These are phyloP conservation scores for Malurus splendens DNA, from an alignment of 2,797 vertebrate species.

Conservation along the genomic window DNA sequence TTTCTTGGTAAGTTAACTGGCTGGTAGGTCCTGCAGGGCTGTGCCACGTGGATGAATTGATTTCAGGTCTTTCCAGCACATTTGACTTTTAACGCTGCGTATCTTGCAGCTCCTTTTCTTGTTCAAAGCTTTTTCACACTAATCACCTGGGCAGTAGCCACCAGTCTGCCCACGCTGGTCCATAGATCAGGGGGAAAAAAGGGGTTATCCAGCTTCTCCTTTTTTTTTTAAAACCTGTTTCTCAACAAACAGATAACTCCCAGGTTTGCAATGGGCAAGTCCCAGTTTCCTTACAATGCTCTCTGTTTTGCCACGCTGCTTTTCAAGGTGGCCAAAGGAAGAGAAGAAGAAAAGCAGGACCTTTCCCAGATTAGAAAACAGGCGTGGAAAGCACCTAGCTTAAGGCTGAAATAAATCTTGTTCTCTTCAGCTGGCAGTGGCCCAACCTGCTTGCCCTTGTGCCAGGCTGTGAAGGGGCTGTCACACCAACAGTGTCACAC, in stretches of 20 bases:
- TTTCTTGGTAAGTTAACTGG: background rate
- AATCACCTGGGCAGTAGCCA: background rate
- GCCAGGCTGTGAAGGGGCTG: background rate
- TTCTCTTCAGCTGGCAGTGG: background rate
- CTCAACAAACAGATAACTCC: background rate
- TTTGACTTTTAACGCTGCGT: background rate
- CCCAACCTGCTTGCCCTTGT: background rate
- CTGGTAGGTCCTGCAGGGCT: background rate
- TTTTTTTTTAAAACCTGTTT: background rate
- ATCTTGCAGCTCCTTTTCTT: background rate
- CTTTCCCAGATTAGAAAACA: background rate
- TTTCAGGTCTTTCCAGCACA: background rate
- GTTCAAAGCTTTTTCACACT: background rate
- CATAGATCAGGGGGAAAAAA: background rate
- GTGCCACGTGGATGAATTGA: background rate
- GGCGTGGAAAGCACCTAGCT: background rate
- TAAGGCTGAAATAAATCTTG: background rate
- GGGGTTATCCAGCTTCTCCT: background rate
- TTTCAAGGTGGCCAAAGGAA: background rate
- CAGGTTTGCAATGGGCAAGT: background rate
- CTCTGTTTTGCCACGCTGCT: background rate
- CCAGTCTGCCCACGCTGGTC: background rate
- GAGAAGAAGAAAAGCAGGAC: background rate
- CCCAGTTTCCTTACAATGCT: background rate
- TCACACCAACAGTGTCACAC: accelerated